Base-by-base conservation (phyloP, 2,113 vertebrate genomes). In the Sisor rabdophorus region DNA sequence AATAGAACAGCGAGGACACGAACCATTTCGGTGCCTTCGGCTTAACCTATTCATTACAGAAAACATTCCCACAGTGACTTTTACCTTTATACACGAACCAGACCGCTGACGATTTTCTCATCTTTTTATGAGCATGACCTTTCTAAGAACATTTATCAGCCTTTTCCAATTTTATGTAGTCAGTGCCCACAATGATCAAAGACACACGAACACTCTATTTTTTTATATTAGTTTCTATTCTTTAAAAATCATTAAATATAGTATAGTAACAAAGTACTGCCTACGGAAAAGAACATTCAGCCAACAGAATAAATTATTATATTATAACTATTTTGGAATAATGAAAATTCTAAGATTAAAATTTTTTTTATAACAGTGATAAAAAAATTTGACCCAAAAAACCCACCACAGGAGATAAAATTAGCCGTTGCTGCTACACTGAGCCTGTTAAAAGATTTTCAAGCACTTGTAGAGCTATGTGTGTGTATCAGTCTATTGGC, bases 121-220 rank as follows among this genome's bases (percentile, higher is more conserved):
- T 78, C 76, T 17, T 61, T 71, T 64, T 78, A 64, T 56, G 52
- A 30, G 52, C 17, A 55, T 78, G 56, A 71, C 68, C 76, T 77
- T 78, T 71, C 64, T 28, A 10, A 28, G 22, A 78, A 71, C 68
- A 72, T 78, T 71, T 64, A 71, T 64, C 48, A 71, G 68, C 58
- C 48, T 24, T 55, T 71, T 78, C 15, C 76, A 63, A 63, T 78
- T 63, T 78, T 71, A 72, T 63, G 59, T 53, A 72, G 69, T 78
- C 32, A 48, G 69, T 65, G 69, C 68, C 59, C 6, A 59, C 40
- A 56, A 69, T 48, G 28, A 16, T 71, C 73, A 67, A 50, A 59
- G 9, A 20, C 52, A 30, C 59, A 28, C 9, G 19, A 58, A 52
- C 24, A 19, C 17, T 32, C 15, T 40, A 0, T n/a, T 26, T 68